Percentiles rank a stretch among this genome's conserved stretches.
Conservation (phyloP, 1,140 invertebrate genomes). For the Apis laboriosa region DNA sequence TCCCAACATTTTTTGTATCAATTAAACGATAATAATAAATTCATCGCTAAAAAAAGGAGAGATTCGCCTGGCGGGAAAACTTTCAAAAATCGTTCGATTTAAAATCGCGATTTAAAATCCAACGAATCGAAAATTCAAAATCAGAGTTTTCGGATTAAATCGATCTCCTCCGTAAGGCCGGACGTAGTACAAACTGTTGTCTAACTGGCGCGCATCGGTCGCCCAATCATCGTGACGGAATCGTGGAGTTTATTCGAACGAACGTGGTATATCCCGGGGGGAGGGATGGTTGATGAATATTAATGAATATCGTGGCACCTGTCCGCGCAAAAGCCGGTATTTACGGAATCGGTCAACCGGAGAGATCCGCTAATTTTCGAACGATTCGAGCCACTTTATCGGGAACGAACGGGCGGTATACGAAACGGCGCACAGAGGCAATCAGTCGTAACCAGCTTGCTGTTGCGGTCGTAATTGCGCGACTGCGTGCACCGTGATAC, state of each 20-base stretch:
- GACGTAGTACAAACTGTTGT: too few species aligned
- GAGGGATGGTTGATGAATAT: constrained; percentile 20
- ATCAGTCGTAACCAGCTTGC: constrained; percentile 26
- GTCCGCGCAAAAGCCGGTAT: constrained; percentile 3
- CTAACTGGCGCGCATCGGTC: too few species aligned
- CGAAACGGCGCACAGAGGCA: background rate
- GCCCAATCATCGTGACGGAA: too few species aligned
- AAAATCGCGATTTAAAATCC: too few species aligned
- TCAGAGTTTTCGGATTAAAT: too few species aligned
- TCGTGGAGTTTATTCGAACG: background rate
- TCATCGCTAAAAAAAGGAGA: too few species aligned
- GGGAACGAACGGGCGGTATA: background rate
- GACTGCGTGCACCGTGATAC: constrained; percentile 12
- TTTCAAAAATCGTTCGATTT: too few species aligned
- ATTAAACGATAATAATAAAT: too few species aligned
- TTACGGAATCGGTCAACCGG: constrained; percentile 21
- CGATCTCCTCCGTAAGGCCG: too few species aligned
- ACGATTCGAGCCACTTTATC: constrained; percentile 31
- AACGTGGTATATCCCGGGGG: background rate
- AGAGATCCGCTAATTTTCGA: constrained; percentile 35
- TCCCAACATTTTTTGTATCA: too few species aligned
- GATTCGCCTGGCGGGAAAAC: background rate
- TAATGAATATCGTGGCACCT: constrained; percentile 34
- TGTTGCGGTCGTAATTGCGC: constrained; percentile 34
- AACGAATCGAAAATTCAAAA: too few species aligned